A percentile compares a stretch with the other conserved stretches of the same genome.
Evolutionary conservation across 2,113 vertebrate genomes (phyloP).

Genomic region (Pygoscelis antarcticus): DNA sequence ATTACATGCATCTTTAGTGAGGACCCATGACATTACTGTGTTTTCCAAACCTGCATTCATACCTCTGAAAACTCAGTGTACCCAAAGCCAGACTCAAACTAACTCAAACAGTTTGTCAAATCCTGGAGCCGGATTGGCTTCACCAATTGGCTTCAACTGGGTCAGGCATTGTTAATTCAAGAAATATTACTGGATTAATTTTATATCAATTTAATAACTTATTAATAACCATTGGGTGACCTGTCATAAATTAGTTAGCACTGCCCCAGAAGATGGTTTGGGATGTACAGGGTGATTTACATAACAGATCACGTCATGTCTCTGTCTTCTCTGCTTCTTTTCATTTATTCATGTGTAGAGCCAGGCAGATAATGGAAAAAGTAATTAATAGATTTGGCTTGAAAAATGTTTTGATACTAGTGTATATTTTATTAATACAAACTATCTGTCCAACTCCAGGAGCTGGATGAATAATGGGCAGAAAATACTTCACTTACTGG

Average conservation of each 20-base stretch:
- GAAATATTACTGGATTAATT: not conserved
- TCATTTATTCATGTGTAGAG: slow-evolving; percentile 43
- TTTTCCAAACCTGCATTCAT: not conserved
- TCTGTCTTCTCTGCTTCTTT: slow-evolving; percentile 15
- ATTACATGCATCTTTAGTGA: not conserved
- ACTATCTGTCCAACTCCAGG: not conserved
- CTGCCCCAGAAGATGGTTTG: not conserved
- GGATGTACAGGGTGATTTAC: not conserved
- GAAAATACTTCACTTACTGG: not conserved
- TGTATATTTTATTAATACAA: slow-evolving; percentile 45
- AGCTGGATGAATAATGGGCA: not conserved
- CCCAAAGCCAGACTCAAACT: not conserved
- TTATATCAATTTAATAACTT: slow-evolving; percentile 11
- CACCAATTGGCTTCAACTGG: not conserved
- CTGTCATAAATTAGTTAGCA: slow-evolving; percentile 16
- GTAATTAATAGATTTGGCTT: slow-evolving; percentile 43
- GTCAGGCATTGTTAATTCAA: not conserved
- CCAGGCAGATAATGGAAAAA: slow-evolving; percentile 27
- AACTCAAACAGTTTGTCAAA: not conserved
- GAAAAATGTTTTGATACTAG: slow-evolving; percentile 41
- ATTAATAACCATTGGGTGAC: slow-evolving; percentile 22
- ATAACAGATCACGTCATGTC: not conserved
- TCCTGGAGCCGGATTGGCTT: not conserved
- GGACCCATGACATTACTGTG: rapidly evolving
- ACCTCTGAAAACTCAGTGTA: not conserved